Evolutionary conservation across 2,113 vertebrate genomes (phyloP).

Genomic region (Pollimyrus isidori): DNA sequence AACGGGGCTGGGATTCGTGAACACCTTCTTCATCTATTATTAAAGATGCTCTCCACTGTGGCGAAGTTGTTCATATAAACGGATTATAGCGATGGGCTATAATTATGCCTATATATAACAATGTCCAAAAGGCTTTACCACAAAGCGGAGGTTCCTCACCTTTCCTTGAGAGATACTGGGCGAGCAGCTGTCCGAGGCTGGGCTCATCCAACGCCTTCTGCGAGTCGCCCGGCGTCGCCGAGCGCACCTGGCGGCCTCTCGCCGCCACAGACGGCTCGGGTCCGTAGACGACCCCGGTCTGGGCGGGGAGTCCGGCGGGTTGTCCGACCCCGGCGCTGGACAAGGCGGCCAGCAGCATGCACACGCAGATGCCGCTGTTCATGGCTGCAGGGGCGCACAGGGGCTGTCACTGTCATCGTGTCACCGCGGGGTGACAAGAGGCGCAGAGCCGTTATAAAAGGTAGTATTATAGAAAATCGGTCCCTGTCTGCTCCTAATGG

Average conservation of each 20-base stretch:
- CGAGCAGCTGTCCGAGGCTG: slow-evolving; percentile 55
- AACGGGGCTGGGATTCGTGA: background rate
- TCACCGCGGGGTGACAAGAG: background rate
- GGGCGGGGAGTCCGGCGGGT: slow-evolving; percentile 35
- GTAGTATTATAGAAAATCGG: background rate
- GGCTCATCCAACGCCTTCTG: slow-evolving; percentile 29
- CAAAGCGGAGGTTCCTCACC: slow-evolving; percentile 37
- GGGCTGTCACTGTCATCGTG: background rate
- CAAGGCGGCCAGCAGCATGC: slow-evolving; percentile 57
- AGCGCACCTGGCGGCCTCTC: slow-evolving; percentile 52
- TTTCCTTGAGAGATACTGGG: slow-evolving; percentile 57
- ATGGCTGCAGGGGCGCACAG: slow-evolving; percentile 43
- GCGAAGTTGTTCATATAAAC: background rate
- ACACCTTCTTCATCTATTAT: background rate
- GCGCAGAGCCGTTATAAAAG: background rate
- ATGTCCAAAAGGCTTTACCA: background rate
- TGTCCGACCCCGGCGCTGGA: slow-evolving; percentile 50
- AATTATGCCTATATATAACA: background rate
- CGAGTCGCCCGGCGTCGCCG: slow-evolving; percentile 33
- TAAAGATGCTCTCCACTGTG: background rate
- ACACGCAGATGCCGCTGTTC: slow-evolving; percentile 59
- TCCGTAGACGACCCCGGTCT: slow-evolving; percentile 36
- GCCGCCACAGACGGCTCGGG: slow-evolving; percentile 28
- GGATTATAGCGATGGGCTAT: background rate
- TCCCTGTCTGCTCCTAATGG: background rate